phyloP scores from a whole-genome alignment of 1,140 invertebrate species.

The Calephelis virginiensis region DNA sequence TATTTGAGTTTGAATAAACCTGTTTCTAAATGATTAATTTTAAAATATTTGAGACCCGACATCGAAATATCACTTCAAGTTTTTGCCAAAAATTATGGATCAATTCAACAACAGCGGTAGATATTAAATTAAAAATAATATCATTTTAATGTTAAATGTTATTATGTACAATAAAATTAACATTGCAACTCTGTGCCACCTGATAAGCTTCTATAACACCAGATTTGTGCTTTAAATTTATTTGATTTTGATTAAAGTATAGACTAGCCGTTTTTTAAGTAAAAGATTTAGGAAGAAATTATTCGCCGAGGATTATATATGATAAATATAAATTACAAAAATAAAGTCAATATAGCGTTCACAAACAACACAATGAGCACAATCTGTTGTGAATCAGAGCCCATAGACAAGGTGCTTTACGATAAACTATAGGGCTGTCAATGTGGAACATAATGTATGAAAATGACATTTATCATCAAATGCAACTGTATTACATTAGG shows the following conservation, averaged over 20 bases:
- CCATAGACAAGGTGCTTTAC: too few relatives aligned
- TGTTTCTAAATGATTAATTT: too few relatives aligned
- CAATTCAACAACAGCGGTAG: too few relatives aligned
- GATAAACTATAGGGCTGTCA: too few relatives aligned
- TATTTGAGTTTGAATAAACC: too few relatives aligned
- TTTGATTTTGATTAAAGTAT: slow-evolving; percentile 23
- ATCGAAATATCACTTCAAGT: neutral
- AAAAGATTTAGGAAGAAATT: slow-evolving; percentile 33
- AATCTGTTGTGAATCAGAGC: slow-evolving; percentile 28
- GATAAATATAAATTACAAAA: slow-evolving; percentile 65
- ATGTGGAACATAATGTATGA: too few relatives aligned
- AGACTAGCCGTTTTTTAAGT: slow-evolving; percentile 48
- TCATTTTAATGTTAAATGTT: neutral
- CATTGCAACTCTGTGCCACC: neutral
- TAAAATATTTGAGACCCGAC: too few relatives aligned
- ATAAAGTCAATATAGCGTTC: slow-evolving; percentile 58
- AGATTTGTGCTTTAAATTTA: slow-evolving; percentile 21
- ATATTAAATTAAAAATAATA: too few relatives aligned
- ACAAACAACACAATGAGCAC: slow-evolving; percentile 59
- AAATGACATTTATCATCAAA: too few relatives aligned
- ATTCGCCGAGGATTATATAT: slow-evolving; percentile 40
- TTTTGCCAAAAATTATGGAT: neutral
- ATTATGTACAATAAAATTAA: slow-evolving; percentile 1
- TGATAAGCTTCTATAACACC: neutral
- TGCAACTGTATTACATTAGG: too few relatives aligned